Evolutionary conservation across 2,888 invertebrate species (phyloP).

Genomic region (Stenodema calcarata): DNA sequence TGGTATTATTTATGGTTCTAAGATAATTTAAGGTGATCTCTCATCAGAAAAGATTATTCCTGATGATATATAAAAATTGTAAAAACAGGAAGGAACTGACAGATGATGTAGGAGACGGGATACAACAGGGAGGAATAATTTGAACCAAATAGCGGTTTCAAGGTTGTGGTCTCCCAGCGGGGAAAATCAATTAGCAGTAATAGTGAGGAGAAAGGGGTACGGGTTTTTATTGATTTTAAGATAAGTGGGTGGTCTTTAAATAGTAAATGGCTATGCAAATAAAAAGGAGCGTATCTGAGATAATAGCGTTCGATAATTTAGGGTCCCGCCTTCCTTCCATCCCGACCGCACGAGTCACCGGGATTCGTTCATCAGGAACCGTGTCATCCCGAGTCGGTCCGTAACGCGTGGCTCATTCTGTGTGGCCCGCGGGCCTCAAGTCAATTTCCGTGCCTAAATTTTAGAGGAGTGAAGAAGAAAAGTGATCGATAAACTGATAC

Average conservation of each 20-base stretch:
- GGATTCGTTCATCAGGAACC: neutral
- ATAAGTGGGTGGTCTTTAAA: conserved; percentile 2
- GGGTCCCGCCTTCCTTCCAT: neutral
- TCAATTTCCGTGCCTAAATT: neutral
- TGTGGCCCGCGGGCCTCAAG: neutral
- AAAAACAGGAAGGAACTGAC: neutral
- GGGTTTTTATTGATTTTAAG: neutral
- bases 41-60: too few relatives aligned
- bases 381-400: neutral
- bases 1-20: too few relatives aligned
- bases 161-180: neutral
- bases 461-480: neutral
- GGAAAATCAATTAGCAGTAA: neutral
- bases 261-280: neutral
- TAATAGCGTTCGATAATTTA: neutral
- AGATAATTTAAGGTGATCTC: too few relatives aligned
- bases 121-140: neutral
- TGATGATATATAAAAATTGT: neutral
- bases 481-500: neutral
- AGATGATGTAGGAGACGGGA: neutral
- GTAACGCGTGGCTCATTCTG: neutral
- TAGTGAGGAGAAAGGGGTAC: neutral
- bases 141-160: neutral
- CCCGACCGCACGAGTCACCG: neutral
- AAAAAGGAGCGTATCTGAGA: neutral